Evolutionary conservation across 2,797 vertebrate genomes (phyloP).

Genomic region (Poeciliopsis turneri): DNA sequence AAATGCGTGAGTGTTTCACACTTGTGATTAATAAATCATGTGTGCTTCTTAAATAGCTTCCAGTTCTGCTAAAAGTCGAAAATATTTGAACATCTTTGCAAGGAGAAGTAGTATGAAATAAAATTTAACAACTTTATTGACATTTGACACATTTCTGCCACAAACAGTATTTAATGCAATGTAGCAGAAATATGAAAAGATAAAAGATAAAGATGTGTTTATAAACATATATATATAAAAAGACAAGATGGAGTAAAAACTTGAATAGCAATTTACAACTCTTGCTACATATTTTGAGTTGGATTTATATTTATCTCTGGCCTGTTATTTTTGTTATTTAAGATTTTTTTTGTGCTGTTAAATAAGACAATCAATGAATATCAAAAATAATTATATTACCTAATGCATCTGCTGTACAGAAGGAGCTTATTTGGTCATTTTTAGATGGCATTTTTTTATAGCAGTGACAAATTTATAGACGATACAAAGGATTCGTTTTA

Average conservation of each 20-base stretch:
- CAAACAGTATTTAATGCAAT: neutral
- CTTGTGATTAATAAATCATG: neutral
- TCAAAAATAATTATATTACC: neutral
- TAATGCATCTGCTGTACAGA: neutral
- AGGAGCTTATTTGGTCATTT: neutral
- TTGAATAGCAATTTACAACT: neutral
- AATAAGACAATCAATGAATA: neutral
- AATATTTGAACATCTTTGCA: too few species aligned
- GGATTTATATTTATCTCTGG: neutral
- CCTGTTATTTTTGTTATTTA: neutral
- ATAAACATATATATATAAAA: too few species aligned
- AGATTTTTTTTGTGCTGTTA: neutral
- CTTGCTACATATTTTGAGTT: neutral
- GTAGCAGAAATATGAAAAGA: neutral
- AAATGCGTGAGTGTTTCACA: slow-evolving; percentile 85
- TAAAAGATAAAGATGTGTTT: neutral
- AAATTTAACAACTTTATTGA: neutral
- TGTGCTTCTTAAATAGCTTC: neutral
- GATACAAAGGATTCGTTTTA: neutral
- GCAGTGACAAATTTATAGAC: neutral
- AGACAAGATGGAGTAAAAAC: too few species aligned
- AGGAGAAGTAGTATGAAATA: too few species aligned
- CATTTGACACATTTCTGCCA: neutral
- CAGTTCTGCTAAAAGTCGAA: neutral
- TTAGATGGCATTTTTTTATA: neutral